Base-by-base conservation (phyloP, 2,888 invertebrate genomes). In the Brachypterus glaber region DNA sequence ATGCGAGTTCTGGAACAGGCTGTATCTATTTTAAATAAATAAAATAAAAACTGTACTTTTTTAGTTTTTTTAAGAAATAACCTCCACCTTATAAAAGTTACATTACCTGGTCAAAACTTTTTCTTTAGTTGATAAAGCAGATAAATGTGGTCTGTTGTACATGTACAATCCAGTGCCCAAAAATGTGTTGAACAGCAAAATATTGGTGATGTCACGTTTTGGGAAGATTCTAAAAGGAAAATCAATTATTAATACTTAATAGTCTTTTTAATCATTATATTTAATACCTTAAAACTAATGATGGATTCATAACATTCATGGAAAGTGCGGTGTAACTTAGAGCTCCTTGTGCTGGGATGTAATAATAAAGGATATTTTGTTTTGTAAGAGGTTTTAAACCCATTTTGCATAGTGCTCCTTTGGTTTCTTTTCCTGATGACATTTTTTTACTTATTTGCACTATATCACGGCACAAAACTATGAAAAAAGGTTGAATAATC, bases 251-350 rank as follows among this genome's bases (percentile, higher is more conserved):
- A 17, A 12, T 13, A 15, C 12, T 17, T 13, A 1, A 32, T 13
- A 14, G 13, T 17, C 36, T n/a, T 12, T 37, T 29, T 24, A 26
- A 35, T 15, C n/a, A 14, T 31, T 3, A 2, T n/a, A 35, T 13
- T 60, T 67, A n/a, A n/a, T n/a, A 79, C 82, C 82, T 82, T 52
- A 81, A 71, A 53, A 84, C 73, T 49, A 87, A 66, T 47, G 77
- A 74, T 3, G 88, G 88, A 59, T 88, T 86, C 83, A 88, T 86
- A 35, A 88, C 83, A 67, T 84, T 84, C 32, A 88, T 70, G 31
- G 87, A 82, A 35, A 88, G 71, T 25, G 82, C 79, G 54, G 81
- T 79, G 64, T 88, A 88, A 62, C 83, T 82, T 43, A 74, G 71
- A 33, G 80, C 72, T 31, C 88, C 87, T 65, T 82, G 77, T 36